Base-by-base conservation (phyloP, 2,888 invertebrate genomes). In the Lasioglossum malachurum region DNA sequence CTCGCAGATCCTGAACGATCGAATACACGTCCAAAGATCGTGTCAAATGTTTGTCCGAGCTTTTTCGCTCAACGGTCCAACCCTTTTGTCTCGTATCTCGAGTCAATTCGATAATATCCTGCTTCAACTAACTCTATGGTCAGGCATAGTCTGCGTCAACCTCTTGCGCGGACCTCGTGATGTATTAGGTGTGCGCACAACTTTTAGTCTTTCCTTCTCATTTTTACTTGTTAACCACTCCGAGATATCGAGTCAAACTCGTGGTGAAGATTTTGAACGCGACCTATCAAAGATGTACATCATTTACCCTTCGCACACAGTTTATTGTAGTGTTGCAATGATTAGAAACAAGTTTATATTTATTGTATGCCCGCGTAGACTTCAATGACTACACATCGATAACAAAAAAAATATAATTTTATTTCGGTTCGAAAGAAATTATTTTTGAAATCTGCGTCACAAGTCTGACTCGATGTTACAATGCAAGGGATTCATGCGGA, bases 1-100 rank as follows among this genome's bases (percentile, higher is more conserved):
- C 53, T 79, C 73, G 79, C 46, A 82, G 73, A 86, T 84, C 80
- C 80, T 53, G 74, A 64, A 60, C 84, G 86, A 90, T 79, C 82
- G 88, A 79, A 60, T 83, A 41, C 75, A 72, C 84, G 75, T 78
- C 71, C 67, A 76, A 86, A 86, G 80, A 80, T 82, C 73, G 77
- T 64, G 71, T 67, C 79, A 60, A 82, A 46, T 49, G 27, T 49
- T n/a, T n/a, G 38, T 35, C 16, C 38, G 49, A 69, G 69, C 27
- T 49, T n/a, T 69, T 71, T 31, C 53, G 12, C 19, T 0, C 27
- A 41, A 53, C 19, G 46, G 35, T 31, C 23, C 38, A 19, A 4
- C 31, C 38, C 35, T 19, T 23, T 69, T 69, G 64, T 69, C 16
- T 38, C 23, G 69, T 38, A 12, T 38, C 31, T 69, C 23, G 23